Percentiles rank a stretch among this genome's conserved stretches.
These are phyloP conservation scores for Turdus rufiventris DNA, from an alignment of 2,113 vertebrate species.

Conservation along the genomic window DNA sequence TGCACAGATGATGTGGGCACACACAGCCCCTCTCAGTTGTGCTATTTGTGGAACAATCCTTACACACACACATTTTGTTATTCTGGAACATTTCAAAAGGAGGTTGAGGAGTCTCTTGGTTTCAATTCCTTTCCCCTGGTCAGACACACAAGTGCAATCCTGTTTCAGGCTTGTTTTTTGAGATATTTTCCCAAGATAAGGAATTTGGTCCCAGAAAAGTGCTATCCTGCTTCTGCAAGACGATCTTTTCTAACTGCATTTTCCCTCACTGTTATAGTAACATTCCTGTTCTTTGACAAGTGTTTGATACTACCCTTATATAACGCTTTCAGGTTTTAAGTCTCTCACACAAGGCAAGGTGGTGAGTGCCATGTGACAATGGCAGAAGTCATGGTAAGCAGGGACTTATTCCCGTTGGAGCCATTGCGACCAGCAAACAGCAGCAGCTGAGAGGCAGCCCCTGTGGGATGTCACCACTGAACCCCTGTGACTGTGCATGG, in stretches of 20 bases:
- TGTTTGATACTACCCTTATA: not conserved
- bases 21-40: not conserved
- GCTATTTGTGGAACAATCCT: not conserved
- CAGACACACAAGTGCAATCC: not conserved
- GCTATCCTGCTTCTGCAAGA: not conserved
- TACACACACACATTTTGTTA: not conserved
- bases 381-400: not conserved
- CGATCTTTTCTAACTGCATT: not conserved
- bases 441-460: not conserved
- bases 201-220: not conserved
- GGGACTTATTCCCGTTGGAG: not conserved
- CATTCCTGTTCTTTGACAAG: not conserved
- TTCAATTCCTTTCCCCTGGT: not conserved
- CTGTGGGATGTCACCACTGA: not conserved
- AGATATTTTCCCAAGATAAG: not conserved
- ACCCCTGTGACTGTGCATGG: too few relatives aligned
- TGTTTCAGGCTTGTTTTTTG: not conserved
- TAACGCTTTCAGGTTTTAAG: not conserved
- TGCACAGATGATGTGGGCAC: not conserved
- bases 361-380: too few relatives aligned
- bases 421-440: too few relatives aligned
- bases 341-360: not conserved
- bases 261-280: not conserved
- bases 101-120: accelerated
- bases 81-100: not conserved